Evolutionary conservation across 2,113 vertebrate species (phyloP), one percentile per base, ranked within the genome.

Genomic region (Platichthys flesus): DNA sequence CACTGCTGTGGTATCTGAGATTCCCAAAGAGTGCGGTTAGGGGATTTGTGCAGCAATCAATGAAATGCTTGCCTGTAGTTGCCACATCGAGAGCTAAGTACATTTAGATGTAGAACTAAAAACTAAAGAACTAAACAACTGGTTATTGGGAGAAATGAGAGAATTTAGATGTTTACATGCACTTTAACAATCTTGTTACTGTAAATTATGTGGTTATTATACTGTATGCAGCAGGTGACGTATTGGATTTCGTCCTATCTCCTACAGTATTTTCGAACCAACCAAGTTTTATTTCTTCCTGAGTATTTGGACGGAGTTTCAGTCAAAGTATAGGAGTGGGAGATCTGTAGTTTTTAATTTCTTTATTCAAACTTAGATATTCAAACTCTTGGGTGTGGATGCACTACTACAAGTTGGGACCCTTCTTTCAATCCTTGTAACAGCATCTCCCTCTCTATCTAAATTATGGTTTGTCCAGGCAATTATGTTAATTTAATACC

Each of bases 41-140:
- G 68, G 79, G 86, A 72, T 78, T 78, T 78, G 67, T 51, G 74
- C n/a, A 21, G 61, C 54, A 69, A 87, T 90, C 83, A 80, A 76
- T 84, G 69, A 65, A 72, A 71, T 74, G 55, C 51, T 31, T 31
- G 57, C 54, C 52, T 59, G 28, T 26, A 45, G 65, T 62, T 63
- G 16, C 82, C 60, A 57, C 64, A 67, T 82, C 61, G 71, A 77
- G 71, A 70, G 65, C 65, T 74, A 62, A 16, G 45, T 49, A 49
- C 5, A 18, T 18, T 9, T 55, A 35, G 15, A 52, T 54, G 69
- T 64, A 80, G 4, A 13, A 72, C 20, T 7, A 31, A 28, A 67
- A 0, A n/a, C n/a, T n/a, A n/a, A n/a, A 80, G 4, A 13, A 72
- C 20, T 7, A 31, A 28, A 67, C 0, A 79, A 72, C 65, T 31